phyloP scores from a whole-genome alignment of 2,888 invertebrate species.

The Drosophila meridiana region DNA sequence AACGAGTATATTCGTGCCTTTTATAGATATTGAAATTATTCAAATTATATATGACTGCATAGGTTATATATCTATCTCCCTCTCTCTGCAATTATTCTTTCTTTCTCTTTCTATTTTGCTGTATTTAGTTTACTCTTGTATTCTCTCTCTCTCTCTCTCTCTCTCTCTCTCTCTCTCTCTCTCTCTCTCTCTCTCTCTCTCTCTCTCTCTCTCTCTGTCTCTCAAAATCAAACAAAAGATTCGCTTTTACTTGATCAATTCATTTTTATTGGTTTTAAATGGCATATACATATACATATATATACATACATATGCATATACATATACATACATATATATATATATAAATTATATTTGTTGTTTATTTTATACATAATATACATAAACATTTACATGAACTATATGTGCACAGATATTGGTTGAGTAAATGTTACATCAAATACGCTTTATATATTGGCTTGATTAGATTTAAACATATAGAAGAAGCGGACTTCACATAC shows the following conservation, averaged over 20 bases:
- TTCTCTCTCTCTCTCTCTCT: neutral
- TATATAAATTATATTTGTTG: constrained; percentile 33
- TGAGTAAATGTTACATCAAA: constrained; percentile 39
- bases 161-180: neutral
- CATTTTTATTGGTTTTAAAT: constrained; percentile 49
- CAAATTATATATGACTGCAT: neutral
- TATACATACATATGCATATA: constrained; percentile 35
- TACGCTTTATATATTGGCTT: constrained; percentile 36
- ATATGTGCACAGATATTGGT: constrained; percentile 36
- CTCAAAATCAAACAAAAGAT: neutral
- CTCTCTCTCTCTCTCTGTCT: neutral
- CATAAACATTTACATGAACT: constrained; percentile 29
- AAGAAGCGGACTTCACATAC: constrained; percentile 5
- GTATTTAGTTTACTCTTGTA: neutral
- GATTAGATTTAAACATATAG: constrained; percentile 21
- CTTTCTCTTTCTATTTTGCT: neutral
- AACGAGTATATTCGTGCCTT: too few species aligned
- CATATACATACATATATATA: constrained; percentile 31
- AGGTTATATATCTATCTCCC: neutral
- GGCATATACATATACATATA: constrained; percentile 37
- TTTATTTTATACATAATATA: constrained; percentile 26
- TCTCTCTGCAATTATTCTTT: neutral
- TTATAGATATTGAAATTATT: too few species aligned
- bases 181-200: too few species aligned
- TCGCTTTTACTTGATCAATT: constrained; percentile 7